Conservation (phyloP, 1,140 invertebrate genomes). For the Probaryconus sp. region DNA sequence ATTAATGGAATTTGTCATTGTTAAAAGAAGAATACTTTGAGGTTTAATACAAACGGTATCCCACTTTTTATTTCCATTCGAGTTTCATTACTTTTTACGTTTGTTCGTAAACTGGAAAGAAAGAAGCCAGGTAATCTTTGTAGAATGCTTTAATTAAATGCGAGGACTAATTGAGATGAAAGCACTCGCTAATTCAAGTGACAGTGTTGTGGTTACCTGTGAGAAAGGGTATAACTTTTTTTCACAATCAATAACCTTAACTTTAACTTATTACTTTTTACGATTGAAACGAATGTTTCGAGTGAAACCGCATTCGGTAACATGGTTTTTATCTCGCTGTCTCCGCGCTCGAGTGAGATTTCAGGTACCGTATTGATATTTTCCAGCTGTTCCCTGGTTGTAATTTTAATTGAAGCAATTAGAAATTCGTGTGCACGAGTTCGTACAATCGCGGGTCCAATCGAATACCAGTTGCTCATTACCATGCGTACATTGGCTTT, state of each 20-base stretch:
- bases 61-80: slow-evolving; percentile 69
- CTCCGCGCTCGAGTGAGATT: slow-evolving; percentile 33
- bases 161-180: slow-evolving; percentile 75
- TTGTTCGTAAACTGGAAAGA: slow-evolving; percentile 21
- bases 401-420: slow-evolving; percentile 57
- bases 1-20: slow-evolving; percentile 61
- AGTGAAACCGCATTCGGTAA: slow-evolving; percentile 48
- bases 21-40: slow-evolving; percentile 58
- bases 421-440: too few relatives aligned
- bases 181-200: slow-evolving; percentile 66
- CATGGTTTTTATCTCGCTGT: slow-evolving; percentile 21
- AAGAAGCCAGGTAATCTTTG: slow-evolving; percentile 61
- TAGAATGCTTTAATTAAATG: slow-evolving; percentile 71
- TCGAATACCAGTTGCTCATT: slow-evolving; percentile 18
- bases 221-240: slow-evolving; percentile 28
- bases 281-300: slow-evolving; percentile 16
- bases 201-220: slow-evolving; percentile 46
- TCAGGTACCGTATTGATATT: too few relatives aligned
- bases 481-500: slow-evolving; percentile 24
- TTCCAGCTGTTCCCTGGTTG: too few relatives aligned
- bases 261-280: slow-evolving; percentile 48
- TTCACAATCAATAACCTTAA: slow-evolving; percentile 44
- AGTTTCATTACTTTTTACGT: slow-evolving; percentile 71
- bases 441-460: not conserved
- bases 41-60: slow-evolving; percentile 65